These are phyloP conservation scores for Drosophila chauvacae DNA, from an alignment of 1,140 invertebrate genomes.

Conservation along the genomic window DNA sequence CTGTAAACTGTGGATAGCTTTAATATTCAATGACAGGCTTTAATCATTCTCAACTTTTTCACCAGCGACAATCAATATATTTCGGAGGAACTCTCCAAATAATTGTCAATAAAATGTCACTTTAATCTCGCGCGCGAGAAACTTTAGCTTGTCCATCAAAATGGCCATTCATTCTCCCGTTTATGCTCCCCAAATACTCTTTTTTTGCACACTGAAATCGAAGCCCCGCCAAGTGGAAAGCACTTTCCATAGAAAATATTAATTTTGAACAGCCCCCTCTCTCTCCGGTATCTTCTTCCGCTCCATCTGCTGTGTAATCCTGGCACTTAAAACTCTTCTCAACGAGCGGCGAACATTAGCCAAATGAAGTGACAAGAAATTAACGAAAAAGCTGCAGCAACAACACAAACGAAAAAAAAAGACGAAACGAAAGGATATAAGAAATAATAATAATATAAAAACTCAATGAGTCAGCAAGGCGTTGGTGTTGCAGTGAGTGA, in stretches of 20 bases:
- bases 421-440: constrained; percentile 33
- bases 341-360: constrained; percentile 52
- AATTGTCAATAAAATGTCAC: constrained; percentile 13
- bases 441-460: constrained; percentile 49
- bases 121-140: constrained; percentile 13
- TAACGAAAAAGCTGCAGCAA: constrained; percentile 20
- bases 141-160: constrained; percentile 30
- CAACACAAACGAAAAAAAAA: constrained; percentile 3
- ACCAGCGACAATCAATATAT: background rate
- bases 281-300: constrained; percentile 19
- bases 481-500: constrained; percentile 22
- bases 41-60: background rate
- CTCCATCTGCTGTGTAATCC: constrained; percentile 55
- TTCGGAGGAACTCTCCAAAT: background rate
- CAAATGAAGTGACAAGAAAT: constrained; percentile 70
- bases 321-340: constrained; percentile 48
- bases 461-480: constrained; percentile 42
- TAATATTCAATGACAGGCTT: background rate
- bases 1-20: background rate
- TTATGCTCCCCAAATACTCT: constrained; percentile 26
- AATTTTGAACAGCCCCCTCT: constrained; percentile 40
- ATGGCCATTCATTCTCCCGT: constrained; percentile 12
- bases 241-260: constrained; percentile 46
- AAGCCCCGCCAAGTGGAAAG: constrained; percentile 55
- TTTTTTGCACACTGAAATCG: constrained; percentile 31